Evolutionary conservation across 2,797 vertebrate genomes (phyloP).

Genomic region (Selene dorsalis): DNA sequence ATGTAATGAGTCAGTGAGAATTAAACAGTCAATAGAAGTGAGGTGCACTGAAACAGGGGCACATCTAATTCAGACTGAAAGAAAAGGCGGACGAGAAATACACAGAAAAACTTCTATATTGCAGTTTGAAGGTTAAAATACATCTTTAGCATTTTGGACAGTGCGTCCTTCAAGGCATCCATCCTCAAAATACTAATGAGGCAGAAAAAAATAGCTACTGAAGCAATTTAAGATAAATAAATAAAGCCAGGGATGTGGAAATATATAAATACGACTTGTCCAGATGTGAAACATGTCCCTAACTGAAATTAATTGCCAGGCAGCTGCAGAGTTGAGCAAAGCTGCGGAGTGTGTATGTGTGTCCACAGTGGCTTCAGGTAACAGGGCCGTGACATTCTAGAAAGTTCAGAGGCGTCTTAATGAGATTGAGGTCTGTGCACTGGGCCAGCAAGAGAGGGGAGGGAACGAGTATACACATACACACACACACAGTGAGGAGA

Average conservation of each 20-base stretch:
- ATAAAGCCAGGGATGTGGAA: not conserved
- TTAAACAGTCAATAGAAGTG: not conserved
- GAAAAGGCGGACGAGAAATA: not conserved
- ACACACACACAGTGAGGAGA: not conserved
- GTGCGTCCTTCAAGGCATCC: not conserved
- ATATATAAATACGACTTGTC: slow-evolving; percentile 28
- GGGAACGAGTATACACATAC: not conserved
- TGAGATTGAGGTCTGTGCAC: slow-evolving; percentile 67
- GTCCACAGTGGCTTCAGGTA: slow-evolving; percentile 53
- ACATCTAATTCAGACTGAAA: slow-evolving; percentile 2
- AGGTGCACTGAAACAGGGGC: not conserved
- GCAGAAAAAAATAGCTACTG: not conserved
- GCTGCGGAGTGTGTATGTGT: slow-evolving; percentile 12
- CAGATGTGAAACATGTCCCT: slow-evolving; percentile 36
- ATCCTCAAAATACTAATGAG: slow-evolving; percentile 10
- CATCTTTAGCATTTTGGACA: not conserved
- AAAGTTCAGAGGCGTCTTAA: slow-evolving; percentile 76
- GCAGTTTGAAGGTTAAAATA: slow-evolving; percentile 3
- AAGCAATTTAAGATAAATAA: slow-evolving; percentile 4
- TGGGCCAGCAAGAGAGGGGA: slow-evolving; percentile 22
- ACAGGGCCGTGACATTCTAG: slow-evolving; percentile 71
- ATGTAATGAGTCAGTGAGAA: not conserved
- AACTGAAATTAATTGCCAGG: slow-evolving; percentile 47
- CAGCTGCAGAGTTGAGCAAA: slow-evolving; percentile 43
- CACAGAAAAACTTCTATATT: not conserved